Percentiles rank a stretch among this genome's conserved stretches.
Conservation (phyloP, 2,797 vertebrate species). For the Rhinichthys osculus region DNA sequence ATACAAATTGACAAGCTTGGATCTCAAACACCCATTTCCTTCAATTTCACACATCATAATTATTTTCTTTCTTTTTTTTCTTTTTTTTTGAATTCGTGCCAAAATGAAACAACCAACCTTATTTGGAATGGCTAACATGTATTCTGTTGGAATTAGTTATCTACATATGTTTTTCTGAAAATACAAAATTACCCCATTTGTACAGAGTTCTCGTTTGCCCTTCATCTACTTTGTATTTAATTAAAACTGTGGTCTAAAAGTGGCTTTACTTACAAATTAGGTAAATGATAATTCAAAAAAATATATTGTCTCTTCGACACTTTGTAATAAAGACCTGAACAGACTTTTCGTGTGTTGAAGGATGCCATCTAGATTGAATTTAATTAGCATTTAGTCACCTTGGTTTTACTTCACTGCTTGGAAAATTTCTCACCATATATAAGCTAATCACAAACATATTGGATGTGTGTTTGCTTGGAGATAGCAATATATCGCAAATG, state of each 20-base stretch:
- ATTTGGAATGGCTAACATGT: neutral
- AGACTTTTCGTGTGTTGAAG: neutral
- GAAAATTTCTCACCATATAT: neutral
- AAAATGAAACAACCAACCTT: conserved; percentile 2
- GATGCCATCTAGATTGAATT: neutral
- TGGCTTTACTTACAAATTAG: neutral
- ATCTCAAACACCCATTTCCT: neutral
- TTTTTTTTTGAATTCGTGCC: neutral
- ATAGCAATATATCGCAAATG: neutral
- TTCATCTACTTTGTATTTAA: neutral
- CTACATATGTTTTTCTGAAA: neutral
- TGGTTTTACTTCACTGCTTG: conserved; percentile 2
- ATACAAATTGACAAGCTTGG: conserved; percentile 55
- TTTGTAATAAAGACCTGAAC: neutral
- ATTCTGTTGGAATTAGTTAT: neutral
- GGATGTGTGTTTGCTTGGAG: neutral
- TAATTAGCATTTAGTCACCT: neutral
- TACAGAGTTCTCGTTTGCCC: neutral
- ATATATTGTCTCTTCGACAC: neutral
- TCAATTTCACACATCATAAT: neutral
- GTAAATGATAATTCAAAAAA: neutral
- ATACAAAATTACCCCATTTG: neutral
- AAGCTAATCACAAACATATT: neutral
- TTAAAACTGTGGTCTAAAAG: too few relatives aligned
- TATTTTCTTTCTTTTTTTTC: neutral